phyloP scores from a whole-genome alignment of 2,113 vertebrate species.

The Halcyon senegalensis region DNA sequence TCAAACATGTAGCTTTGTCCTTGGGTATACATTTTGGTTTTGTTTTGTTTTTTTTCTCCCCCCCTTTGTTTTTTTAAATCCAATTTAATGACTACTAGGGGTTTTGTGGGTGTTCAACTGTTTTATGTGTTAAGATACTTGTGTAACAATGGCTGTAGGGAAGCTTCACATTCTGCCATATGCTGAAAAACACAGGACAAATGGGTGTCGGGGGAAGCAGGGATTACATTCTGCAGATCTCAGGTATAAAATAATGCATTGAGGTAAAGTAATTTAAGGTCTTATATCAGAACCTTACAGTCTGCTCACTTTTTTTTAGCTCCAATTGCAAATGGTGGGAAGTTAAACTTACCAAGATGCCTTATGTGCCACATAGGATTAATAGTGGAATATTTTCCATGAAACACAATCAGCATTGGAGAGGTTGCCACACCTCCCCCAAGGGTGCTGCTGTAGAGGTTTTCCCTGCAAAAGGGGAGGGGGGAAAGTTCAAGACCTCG shows the following conservation, averaged over 20 bases:
- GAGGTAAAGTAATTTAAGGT: not conserved
- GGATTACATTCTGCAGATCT: not conserved
- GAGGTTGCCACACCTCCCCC: slow-evolving; percentile 93
- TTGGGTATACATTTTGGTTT: not conserved
- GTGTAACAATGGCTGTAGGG: fast-evolving
- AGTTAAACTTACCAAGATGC: slow-evolving; percentile 85
- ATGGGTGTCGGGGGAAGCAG: not conserved
- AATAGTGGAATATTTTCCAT: slow-evolving; percentile 86
- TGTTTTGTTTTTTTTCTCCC: not conserved
- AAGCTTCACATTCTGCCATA: not conserved
- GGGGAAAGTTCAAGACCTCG: not conserved
- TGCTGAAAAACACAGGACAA: not conserved
- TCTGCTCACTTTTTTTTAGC: not conserved
- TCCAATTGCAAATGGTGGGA: not conserved
- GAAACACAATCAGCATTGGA: slow-evolving; percentile 95
- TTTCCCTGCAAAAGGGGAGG: slow-evolving; percentile 75
- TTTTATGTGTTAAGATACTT: not conserved
- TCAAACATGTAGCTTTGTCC: not conserved
- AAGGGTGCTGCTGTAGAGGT: slow-evolving; percentile 93
- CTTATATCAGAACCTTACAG: not conserved
- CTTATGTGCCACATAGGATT: slow-evolving; percentile 92
- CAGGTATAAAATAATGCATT: not conserved
- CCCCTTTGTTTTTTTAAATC: not conserved
- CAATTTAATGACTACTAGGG: not conserved
- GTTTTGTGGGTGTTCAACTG: not conserved